Evolutionary conservation across 2,113 vertebrate species (phyloP).

Genomic region (Tapirus terrestris): DNA sequence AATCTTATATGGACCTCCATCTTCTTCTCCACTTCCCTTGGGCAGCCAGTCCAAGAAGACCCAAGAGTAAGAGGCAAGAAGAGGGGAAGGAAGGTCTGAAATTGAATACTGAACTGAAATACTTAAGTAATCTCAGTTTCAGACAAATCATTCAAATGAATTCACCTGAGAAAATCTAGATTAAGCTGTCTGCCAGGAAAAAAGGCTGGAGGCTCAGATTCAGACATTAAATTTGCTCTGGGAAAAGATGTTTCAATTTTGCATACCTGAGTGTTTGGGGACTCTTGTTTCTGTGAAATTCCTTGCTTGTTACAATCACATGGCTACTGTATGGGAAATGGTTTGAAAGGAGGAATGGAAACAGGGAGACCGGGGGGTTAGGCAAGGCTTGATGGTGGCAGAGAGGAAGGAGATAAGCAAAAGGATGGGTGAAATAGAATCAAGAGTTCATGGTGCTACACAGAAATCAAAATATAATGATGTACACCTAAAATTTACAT

Average conservation of each 20-base stretch:
- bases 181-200: not conserved
- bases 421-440: not conserved
- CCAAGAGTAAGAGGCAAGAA: not conserved
- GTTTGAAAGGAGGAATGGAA: not conserved
- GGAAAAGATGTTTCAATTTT: not conserved
- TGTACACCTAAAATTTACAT: too few species aligned
- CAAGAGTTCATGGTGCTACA: not conserved
- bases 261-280: not conserved
- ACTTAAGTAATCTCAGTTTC: not conserved
- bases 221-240: not conserved
- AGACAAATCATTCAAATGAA: constrained; percentile 11
- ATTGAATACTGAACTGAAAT: constrained; percentile 35
- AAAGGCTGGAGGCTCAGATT: constrained; percentile 20
- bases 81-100: not conserved
- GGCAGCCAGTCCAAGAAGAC: not conserved
- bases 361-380: not conserved
- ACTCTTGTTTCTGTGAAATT: not conserved
- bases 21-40: not conserved
- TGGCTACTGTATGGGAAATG: not conserved
- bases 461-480: too few species aligned
- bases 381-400: not conserved
- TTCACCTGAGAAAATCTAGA: not conserved
- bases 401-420: not conserved
- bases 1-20: not conserved
- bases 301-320: not conserved